A percentile compares a stretch with the other conserved stretches of the same genome.
phyloP scores from a whole-genome alignment of 2,113 vertebrate genomes.

The Furnarius figulus region DNA sequence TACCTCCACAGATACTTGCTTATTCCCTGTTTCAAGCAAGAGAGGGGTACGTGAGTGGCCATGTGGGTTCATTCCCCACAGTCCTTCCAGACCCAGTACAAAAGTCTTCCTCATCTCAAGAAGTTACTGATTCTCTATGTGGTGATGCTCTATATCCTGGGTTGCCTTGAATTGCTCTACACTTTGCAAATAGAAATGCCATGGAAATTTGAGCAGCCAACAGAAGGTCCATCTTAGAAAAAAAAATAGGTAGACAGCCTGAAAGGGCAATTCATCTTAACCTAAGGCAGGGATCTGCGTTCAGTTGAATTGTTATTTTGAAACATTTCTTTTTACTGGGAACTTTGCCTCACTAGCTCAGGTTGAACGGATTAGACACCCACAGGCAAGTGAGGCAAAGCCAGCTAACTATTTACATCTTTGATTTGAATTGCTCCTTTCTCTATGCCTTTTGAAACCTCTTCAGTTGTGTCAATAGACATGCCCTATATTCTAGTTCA shows the following conservation, averaged over 20 bases:
- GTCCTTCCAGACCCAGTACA: neutral
- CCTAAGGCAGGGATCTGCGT: neutral
- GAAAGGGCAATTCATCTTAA: neutral
- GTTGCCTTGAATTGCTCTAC: neutral
- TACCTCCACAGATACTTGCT: neutral
- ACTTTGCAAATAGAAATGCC: neutral
- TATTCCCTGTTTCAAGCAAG: neutral
- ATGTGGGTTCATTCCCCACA: neutral
- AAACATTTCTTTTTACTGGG: neutral
- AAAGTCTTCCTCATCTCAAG: neutral
- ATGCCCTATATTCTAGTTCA: neutral
- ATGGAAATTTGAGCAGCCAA: neutral
- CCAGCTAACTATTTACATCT: neutral
- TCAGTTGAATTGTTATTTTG: neutral
- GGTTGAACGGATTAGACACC: neutral
- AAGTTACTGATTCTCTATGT: neutral
- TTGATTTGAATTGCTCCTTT: neutral
- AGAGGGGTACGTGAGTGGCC: accelerated
- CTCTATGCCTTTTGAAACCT: neutral
- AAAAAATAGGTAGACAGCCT: neutral
- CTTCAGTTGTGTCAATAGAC: neutral
- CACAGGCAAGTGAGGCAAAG: neutral
- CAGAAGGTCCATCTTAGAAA: neutral
- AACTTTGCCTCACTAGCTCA: neutral
- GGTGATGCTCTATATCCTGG: neutral